These are phyloP conservation scores for Tenrec ecaudatus DNA, from an alignment of 2,113 vertebrate species.

Conservation along the genomic window DNA sequence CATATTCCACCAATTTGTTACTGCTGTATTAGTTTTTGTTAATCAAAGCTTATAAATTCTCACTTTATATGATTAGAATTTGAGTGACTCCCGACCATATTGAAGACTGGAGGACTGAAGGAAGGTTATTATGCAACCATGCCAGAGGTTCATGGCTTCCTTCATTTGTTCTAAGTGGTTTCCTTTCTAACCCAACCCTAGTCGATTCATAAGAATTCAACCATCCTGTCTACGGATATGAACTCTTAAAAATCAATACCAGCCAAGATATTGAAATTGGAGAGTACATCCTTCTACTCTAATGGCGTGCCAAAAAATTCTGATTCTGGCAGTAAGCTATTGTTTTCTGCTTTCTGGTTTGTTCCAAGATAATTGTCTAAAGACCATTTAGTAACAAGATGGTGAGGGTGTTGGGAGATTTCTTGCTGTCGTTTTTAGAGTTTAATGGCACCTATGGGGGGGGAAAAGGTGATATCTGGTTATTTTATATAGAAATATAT, in stretches of 20 bases:
- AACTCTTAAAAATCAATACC: slow-evolving; percentile 47
- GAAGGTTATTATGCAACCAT: background rate
- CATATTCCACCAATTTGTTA: background rate
- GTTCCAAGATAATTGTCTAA: background rate
- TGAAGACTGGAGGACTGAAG: background rate
- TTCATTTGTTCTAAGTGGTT: slow-evolving; percentile 47
- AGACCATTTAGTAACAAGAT: background rate
- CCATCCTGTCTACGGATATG: background rate
- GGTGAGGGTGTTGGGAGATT: background rate
- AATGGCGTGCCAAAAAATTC: background rate
- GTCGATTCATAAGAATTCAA: background rate
- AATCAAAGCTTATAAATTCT: background rate
- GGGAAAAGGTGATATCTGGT: background rate
- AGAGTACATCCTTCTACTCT: background rate
- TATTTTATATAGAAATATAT: slow-evolving; percentile 32
- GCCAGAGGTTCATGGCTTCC: slow-evolving; percentile 10
- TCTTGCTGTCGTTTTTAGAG: background rate
- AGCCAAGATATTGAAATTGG: slow-evolving; percentile 11
- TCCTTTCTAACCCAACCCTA: slow-evolving; percentile 16
- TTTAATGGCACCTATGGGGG: background rate
- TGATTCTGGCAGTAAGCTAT: background rate
- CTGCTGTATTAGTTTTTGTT: background rate
- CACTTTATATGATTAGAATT: background rate
- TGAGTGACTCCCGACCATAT: background rate
- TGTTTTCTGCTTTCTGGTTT: background rate